Conservation (phyloP, 2,888 invertebrate species). For the Anthrax anthrax region DNA sequence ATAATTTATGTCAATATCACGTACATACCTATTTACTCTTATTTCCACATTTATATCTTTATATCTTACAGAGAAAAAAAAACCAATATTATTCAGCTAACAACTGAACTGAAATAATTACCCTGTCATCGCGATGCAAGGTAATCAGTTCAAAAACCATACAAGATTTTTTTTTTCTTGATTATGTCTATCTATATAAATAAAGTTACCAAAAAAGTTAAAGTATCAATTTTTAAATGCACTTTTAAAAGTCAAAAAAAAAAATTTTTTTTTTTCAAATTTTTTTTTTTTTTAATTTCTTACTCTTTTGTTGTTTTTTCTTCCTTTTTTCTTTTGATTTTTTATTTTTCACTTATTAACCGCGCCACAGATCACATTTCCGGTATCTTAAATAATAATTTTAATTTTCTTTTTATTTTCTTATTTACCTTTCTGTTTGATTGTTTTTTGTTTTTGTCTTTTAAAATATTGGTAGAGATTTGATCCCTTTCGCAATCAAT, state of each 20-base stretch:
- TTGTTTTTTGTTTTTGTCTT: not conserved
- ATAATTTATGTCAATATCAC: too few species aligned
- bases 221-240: not conserved
- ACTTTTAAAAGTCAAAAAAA: too few species aligned
- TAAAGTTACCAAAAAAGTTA: not conserved
- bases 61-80: too few species aligned
- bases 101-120: not conserved
- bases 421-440: not conserved
- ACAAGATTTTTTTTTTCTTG: not conserved
- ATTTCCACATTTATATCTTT: too few species aligned
- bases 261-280: too few species aligned
- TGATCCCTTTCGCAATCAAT: not conserved
- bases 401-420: not conserved
- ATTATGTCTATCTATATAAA: not conserved
- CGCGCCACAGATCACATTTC: not conserved
- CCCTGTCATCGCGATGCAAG: not conserved
- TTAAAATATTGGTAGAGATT: not conserved
- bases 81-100: not conserved
- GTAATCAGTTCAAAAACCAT: not conserved
- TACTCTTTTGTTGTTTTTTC: too few species aligned
- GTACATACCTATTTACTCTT: too few species aligned
- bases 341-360: too few species aligned
- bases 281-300: too few species aligned
- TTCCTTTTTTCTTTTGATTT: too few species aligned
- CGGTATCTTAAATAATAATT: not conserved